phyloP scores from a whole-genome alignment of 2,113 vertebrate species.

The Otolemur garnettii region DNA sequence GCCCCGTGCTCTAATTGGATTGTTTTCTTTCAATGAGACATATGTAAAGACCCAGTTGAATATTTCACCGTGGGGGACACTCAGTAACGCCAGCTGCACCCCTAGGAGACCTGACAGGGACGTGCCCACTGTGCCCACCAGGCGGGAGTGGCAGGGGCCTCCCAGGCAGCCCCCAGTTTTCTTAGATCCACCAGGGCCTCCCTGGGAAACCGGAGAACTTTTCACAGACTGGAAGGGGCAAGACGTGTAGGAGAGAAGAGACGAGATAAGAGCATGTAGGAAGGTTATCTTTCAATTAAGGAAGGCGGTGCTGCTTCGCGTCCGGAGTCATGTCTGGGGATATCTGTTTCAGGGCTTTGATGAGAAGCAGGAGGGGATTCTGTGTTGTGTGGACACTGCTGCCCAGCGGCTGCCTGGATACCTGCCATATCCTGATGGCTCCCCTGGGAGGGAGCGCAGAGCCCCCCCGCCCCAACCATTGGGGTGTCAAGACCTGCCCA shows the following conservation, averaged over 20 bases:
- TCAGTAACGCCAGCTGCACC: not conserved
- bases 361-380: not conserved
- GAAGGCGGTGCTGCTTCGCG: not conserved
- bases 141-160: not conserved
- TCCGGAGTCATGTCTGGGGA: not conserved
- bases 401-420: rapidly evolving
- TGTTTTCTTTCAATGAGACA: not conserved
- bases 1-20: not conserved
- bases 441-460: no score
- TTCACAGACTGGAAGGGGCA: not conserved
- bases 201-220: not conserved
- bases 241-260: not conserved
- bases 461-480: rapidly evolving
- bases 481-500: not conserved
- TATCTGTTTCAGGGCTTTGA: not conserved
- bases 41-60: not conserved
- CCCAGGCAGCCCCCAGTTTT: not conserved
- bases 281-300: constrained; percentile 55
- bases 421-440: rapidly evolving
- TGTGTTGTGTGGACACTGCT: not conserved
- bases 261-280: not conserved
- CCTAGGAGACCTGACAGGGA: no score
- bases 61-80: not conserved
- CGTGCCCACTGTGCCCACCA: not conserved
- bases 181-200: not conserved